Percentiles rank a stretch among this genome's conserved stretches.
Conservation (phyloP, 2,113 vertebrate genomes). For the Paedocypris sp. region DNA sequence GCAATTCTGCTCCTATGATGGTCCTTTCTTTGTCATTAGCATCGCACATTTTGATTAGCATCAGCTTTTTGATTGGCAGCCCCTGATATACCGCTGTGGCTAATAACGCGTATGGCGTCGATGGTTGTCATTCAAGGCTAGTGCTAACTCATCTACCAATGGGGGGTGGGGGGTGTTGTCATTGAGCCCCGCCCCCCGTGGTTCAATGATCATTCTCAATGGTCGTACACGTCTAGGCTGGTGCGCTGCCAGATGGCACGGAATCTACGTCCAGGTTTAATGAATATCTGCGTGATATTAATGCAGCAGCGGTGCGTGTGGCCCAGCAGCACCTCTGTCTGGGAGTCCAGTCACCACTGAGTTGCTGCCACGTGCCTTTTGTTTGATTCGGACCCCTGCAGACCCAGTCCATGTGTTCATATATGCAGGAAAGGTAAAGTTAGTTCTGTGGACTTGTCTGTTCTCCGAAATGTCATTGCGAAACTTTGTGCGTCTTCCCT, state of each 20-base stretch:
- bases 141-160: conserved; percentile 22
- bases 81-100: conserved; percentile 28
- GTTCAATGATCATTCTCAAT: conserved; percentile 39
- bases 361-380: conserved; percentile 6
- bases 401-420: no score
- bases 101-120: conserved; percentile 44
- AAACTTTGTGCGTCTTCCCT: no score
- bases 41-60: conserved; percentile 17
- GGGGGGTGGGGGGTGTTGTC: conserved; percentile 44
- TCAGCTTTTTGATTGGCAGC: conserved; percentile 16
- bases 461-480: no score
- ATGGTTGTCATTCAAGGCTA: conserved; percentile 41
- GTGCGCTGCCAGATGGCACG: conserved; percentile 19
- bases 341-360: neutral
- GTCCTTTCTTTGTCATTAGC: conserved; percentile 11
- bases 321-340: neutral
- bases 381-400: neutral
- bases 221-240: conserved; percentile 3
- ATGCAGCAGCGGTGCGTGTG: conserved; percentile 1
- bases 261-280: conserved; percentile 24
- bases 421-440: no score
- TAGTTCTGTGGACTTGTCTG: no score
- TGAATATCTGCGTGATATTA: conserved; percentile 29
- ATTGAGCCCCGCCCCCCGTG: conserved; percentile 21
- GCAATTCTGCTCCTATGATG: neutral